phyloP scores from a whole-genome alignment of 2,113 vertebrate species.

The Athene noctua region DNA sequence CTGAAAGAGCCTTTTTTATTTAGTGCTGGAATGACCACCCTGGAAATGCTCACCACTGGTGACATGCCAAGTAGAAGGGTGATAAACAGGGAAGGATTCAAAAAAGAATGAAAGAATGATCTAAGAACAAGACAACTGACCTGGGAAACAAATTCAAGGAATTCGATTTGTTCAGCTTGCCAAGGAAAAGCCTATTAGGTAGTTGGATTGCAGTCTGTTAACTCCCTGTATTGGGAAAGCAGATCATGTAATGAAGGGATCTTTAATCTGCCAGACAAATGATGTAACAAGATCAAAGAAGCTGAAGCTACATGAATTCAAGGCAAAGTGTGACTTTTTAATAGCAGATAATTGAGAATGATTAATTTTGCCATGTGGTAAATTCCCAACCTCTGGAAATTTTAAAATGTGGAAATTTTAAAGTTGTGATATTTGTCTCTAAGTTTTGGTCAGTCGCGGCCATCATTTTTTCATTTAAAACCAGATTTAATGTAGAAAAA shows the following conservation, averaged over 20 bases:
- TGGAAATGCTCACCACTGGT: background rate
- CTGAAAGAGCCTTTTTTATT: background rate
- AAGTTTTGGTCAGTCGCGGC: background rate
- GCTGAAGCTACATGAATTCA: background rate
- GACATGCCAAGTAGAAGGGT: background rate
- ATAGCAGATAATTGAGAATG: background rate
- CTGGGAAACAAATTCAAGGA: background rate
- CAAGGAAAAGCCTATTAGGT: background rate
- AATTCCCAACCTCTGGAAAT: background rate
- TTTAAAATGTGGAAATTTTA: background rate
- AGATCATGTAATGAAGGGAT: constrained; percentile 16
- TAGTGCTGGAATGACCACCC: background rate
- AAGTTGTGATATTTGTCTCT: background rate
- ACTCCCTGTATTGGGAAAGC: background rate
- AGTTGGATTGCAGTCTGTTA: background rate
- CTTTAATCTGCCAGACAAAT: constrained; percentile 19
- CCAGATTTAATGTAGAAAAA: background rate
- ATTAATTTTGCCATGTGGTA: background rate
- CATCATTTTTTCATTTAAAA: background rate
- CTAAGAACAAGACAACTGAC: background rate
- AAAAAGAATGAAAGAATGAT: background rate
- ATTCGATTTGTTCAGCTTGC: background rate
- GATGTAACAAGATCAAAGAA: constrained; percentile 33
- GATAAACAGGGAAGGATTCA: background rate
- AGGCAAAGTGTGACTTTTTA: background rate